Base-by-base conservation (phyloP, 2,113 vertebrate species). In the Crypturellus undulatus region DNA sequence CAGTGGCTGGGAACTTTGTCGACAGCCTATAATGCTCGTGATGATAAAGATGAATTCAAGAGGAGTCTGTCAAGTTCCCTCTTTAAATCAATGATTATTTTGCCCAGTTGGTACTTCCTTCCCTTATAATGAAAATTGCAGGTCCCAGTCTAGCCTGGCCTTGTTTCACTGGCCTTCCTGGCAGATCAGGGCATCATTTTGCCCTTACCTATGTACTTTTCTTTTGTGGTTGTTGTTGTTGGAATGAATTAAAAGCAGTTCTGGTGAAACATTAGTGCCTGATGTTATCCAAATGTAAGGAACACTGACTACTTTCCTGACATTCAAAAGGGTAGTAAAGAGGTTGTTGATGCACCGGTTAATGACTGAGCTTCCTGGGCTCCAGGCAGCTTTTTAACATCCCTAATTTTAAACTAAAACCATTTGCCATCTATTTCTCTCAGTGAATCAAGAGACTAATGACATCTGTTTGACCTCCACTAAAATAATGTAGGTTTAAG, bases 381-480 rank as follows among this genome's bases (percentile, higher is more conserved):
- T 96, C 87, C 59, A 71, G 95, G 90, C 90, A 97, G 92, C 93
- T 97, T 97, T 97, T 97, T 89, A 89, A 89, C 92, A 87, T 73
- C 90, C 79, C 95, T 96, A 92, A 96, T 98, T 97, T 97, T 96
- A 96, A 97, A 97, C 95, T 96, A 96, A 97, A 97, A 88, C 67
- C 65, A 87, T 92, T 89, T 94, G 87, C 95, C 89, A 97, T 67
- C 79, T 76, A 93, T 83, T 81, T 71, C 91, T 94, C 85, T 91
- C 95, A 82, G 93, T 92, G 89, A 97, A 94, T 91, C 76, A 95
- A 84, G 68, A 71, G 95, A 92, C 87, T 91, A 92, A 84, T 94
- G 95, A 75, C 52, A 92, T 82, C 73, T 95, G 87, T 95, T 94
- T 94, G 84, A 93, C 86, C 89, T 18, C 38, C 18, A 16, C 43